These are phyloP conservation scores for Limnephilus rhombicus DNA, from an alignment of 2,888 invertebrate genomes.

Conservation along the genomic window DNA sequence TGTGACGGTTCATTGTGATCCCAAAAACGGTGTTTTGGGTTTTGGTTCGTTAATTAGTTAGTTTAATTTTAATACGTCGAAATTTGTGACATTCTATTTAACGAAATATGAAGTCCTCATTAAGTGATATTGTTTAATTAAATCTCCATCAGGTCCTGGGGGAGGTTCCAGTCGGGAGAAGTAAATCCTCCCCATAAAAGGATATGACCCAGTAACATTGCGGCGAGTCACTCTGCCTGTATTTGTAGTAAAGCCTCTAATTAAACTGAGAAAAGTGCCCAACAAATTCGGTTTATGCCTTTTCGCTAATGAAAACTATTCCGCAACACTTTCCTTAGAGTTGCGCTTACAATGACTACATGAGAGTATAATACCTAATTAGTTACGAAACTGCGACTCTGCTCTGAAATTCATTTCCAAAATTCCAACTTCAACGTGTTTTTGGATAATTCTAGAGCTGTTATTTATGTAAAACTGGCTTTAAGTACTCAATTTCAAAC, in stretches of 20 bases:
- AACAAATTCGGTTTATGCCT: conserved; percentile 53
- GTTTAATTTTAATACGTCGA: neutral
- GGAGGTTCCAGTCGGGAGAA: neutral
- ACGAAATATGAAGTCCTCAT: conserved; percentile 31
- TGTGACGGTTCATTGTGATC: no score
- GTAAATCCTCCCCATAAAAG: conserved; percentile 54
- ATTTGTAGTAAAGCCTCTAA: conserved; percentile 49
- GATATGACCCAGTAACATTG: conserved; percentile 53
- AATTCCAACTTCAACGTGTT: neutral
- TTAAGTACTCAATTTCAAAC: neutral
- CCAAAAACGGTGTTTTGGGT: no score
- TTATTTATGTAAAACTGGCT: neutral
- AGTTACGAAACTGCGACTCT: conserved; percentile 12
- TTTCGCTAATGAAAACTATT: conserved; percentile 54
- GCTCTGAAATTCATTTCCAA: neutral
- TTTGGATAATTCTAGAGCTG: neutral
- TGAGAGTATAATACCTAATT: conserved; percentile 6
- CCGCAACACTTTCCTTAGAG: conserved; percentile 35
- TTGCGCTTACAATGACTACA: conserved; percentile 32
- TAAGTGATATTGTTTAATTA: conserved; percentile 35
- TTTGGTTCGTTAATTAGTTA: neutral
- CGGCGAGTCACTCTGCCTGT: conserved; percentile 43
- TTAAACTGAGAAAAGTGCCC: conserved; percentile 50
- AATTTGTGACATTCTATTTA: conserved; percentile 16
- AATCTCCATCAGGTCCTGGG: conserved; percentile 34